phyloP scores from a whole-genome alignment of 2,113 vertebrate genomes.

The Reinhardtius hippoglossoides region DNA sequence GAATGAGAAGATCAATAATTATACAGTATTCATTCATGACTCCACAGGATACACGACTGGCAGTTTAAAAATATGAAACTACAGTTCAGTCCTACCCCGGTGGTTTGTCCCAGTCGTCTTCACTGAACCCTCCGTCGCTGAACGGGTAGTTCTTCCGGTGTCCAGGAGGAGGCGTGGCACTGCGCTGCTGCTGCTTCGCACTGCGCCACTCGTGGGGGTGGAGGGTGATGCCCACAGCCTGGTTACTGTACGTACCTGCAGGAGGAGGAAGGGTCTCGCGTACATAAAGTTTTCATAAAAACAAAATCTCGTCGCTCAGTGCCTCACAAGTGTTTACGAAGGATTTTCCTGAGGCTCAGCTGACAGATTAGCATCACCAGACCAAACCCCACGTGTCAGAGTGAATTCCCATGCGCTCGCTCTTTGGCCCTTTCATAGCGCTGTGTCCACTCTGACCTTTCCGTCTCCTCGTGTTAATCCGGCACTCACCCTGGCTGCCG shows the following conservation, averaged over 20 bases:
- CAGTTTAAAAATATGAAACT: no score
- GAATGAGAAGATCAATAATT: no score
- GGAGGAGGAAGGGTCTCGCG: background rate
- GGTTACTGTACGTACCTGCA: conserved; percentile 87
- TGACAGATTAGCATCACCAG: background rate
- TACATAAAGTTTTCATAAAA: background rate
- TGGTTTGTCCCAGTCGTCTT: conserved; percentile 94
- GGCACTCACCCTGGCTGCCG: conserved; percentile 88
- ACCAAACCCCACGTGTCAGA: background rate
- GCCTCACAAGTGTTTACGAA: background rate
- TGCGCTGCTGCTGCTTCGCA: conserved; percentile 78
- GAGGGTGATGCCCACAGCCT: conserved; percentile 83
- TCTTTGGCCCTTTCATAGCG: background rate
- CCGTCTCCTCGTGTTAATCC: background rate
- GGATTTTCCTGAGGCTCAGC: background rate
- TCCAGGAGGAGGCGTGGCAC: conserved; percentile 85
- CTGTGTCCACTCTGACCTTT: background rate
- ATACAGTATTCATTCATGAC: no score
- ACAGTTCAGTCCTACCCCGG: conserved; percentile 80
- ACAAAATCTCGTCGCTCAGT: background rate
- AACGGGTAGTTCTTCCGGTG: conserved; percentile 90
- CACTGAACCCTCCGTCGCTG: conserved; percentile 88
- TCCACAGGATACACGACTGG: no score
- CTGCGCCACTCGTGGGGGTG: conserved; percentile 90
- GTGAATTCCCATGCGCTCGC: background rate